Evolutionary conservation across 2,888 invertebrate genomes (phyloP), one percentile per base, ranked within the genome.

Genomic region (Agrypnus murinus): DNA sequence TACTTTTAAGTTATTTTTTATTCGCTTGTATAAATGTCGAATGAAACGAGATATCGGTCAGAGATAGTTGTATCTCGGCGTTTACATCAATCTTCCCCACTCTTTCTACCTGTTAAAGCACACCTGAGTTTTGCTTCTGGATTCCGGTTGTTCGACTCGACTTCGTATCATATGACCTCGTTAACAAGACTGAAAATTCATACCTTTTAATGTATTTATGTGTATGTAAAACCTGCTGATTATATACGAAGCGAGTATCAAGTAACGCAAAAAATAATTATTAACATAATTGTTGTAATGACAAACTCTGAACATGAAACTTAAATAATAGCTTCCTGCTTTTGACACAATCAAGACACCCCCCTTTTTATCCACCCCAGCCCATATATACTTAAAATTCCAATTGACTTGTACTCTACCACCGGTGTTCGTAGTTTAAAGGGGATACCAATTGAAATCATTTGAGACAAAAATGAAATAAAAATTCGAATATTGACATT

Each of bases 11-110:
- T 58, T 65, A 67, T 65, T 69, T 74, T 74, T 73, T 72, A 74
- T 70, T 73, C 63, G 69, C 72, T 48, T 72, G 74, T 72, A 74
- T 75, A 76, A 76, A 77, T 74, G 76, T 74, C 75, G 74, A 77
- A 73, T 71, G 77, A 69, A 76, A 66, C 75, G 76, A 78, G 77
- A 78, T 77, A 78, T 78, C 78, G 78, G 78, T 78, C 78, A 78
- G 77, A 78, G 78, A 77, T 78, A 77, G 78, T 77, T 78, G 78
- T 77, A 76, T 74, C 76, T 73, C 62, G 60, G 70, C 74, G 73
- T 76, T 75, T 74, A 75, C 74, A 77, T 76, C 77, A 71, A 75
- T 75, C 75, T 74, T 68, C 71, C 74, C 74, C 75, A 73, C 73
- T 73, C n/a, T n/a, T n/a, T n/a, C 70, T 71, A 73, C 72, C 73